Conservation (phyloP, 2,797 vertebrate genomes). For the Diplodus puntazzo region DNA sequence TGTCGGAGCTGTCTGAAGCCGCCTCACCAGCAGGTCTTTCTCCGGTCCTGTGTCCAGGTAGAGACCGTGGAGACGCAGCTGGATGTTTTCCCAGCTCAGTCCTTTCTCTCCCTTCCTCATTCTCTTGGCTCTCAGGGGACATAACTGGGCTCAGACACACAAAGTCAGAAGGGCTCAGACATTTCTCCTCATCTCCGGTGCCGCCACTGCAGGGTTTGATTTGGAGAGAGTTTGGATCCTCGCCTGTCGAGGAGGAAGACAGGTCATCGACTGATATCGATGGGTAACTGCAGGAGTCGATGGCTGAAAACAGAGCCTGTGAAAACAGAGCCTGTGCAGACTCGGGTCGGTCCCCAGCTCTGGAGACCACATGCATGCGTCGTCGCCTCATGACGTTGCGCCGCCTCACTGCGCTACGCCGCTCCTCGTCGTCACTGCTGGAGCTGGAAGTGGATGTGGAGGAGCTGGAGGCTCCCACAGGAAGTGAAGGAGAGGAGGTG, state of each 20-base stretch:
- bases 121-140: conserved; percentile 73
- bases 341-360: conserved; percentile 87
- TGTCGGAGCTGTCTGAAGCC: conserved; percentile 50
- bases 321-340: conserved; percentile 84
- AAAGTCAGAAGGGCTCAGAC: conserved; percentile 71
- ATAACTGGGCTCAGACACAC: conserved; percentile 76
- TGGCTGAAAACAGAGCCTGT: conserved; percentile 87
- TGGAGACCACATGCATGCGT: conserved; percentile 82
- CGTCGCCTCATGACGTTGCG: conserved; percentile 91
- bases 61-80: conserved; percentile 34
- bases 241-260: conserved; percentile 88
- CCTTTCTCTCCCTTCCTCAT: conserved; percentile 53
- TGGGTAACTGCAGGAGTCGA: conserved; percentile 93
- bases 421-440: conserved; percentile 92
- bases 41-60: conserved; percentile 60
- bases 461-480: conserved; percentile 89
- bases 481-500: conserved; percentile 84
- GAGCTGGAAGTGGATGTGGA: conserved; percentile 91
- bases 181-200: conserved; percentile 64
- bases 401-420: conserved; percentile 83
- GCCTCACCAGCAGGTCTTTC: conserved; percentile 22
- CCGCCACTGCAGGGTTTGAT: conserved; percentile 40
- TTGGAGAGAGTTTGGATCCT: conserved; percentile 53
- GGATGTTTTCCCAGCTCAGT: conserved; percentile 52
- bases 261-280: conserved; percentile 92